A percentile compares a stretch with the other conserved stretches of the same genome.
Evolutionary conservation across 92 coral and sea anemone genomes (phyloP).

Genomic region (Phymanthus crucifer): DNA sequence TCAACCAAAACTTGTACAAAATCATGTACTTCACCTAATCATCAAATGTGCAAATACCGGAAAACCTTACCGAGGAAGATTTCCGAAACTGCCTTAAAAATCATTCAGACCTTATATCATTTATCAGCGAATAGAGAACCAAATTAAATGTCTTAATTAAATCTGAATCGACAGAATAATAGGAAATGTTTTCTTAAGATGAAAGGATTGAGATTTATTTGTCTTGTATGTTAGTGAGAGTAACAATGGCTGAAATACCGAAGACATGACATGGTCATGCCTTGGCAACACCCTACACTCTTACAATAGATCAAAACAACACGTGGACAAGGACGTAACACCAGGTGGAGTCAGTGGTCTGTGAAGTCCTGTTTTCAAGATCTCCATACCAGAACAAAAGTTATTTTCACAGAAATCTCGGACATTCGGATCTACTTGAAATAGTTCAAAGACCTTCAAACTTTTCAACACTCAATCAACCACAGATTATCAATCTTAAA

Average conservation of each 20-base stretch:
- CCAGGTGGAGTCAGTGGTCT: background rate
- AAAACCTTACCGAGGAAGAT: background rate
- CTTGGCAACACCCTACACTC: conserved; percentile 1
- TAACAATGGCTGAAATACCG: background rate
- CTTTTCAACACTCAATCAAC: too few relatives aligned
- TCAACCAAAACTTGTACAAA: background rate
- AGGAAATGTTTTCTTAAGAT: too few relatives aligned
- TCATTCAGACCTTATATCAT: background rate
- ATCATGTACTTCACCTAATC: background rate
- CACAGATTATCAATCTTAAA: too few relatives aligned
- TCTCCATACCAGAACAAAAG: too few relatives aligned
- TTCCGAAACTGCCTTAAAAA: background rate
- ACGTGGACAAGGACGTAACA: background rate
- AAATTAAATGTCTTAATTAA: background rate
- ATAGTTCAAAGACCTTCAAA: too few relatives aligned
- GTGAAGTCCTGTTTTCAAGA: background rate
- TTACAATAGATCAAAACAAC: background rate
- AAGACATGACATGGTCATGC: background rate
- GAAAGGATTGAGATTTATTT: too few relatives aligned
- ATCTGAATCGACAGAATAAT: background rate
- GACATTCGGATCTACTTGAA: too few relatives aligned
- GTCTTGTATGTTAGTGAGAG: too few relatives aligned
- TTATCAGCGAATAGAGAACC: background rate
- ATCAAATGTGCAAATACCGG: background rate
- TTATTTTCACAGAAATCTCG: too few relatives aligned